These are phyloP conservation scores for Cosmia pyralina DNA, from an alignment of 2,888 invertebrate genomes.

Conservation along the genomic window DNA sequence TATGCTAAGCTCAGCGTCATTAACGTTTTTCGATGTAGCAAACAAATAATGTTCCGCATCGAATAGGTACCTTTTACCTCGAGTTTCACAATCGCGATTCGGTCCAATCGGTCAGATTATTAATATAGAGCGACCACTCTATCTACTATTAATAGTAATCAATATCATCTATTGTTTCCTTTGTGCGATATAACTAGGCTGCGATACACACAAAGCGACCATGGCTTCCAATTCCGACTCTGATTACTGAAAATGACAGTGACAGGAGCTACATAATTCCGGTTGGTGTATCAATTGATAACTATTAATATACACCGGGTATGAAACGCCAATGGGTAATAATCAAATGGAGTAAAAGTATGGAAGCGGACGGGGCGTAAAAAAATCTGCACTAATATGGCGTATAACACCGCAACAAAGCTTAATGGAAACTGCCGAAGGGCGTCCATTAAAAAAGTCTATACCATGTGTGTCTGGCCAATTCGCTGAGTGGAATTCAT, in stretches of 20 bases:
- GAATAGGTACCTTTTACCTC: neutral
- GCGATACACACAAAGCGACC: constrained; percentile 27
- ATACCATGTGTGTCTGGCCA: constrained; percentile 3
- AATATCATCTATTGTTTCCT: constrained; percentile 48
- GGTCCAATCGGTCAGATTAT: constrained; percentile 42
- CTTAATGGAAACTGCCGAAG: constrained; percentile 44
- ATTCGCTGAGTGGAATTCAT: constrained; percentile 20
- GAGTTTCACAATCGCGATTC: constrained; percentile 13
- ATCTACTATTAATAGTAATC: constrained; percentile 47
- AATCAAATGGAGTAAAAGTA: constrained; percentile 14
- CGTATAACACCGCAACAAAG: constrained; percentile 35
- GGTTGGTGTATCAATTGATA: constrained; percentile 12
- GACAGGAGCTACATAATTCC: constrained; percentile 21
- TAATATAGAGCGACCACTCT: constrained; percentile 45
- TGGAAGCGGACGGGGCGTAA: constrained; percentile 8
- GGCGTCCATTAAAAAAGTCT: constrained; percentile 23
- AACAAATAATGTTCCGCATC: constrained; percentile 6
- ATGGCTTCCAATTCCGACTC: constrained; percentile 42
- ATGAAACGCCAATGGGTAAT: neutral
- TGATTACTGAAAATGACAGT: constrained; percentile 41
- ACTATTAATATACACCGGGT: neutral
- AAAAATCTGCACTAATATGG: constrained; percentile 35
- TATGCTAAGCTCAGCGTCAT: neutral
- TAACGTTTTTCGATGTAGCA: neutral
- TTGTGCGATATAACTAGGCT: constrained; percentile 23